phyloP scores from a whole-genome alignment of 2,888 invertebrate species.

The Idaea biselata region DNA sequence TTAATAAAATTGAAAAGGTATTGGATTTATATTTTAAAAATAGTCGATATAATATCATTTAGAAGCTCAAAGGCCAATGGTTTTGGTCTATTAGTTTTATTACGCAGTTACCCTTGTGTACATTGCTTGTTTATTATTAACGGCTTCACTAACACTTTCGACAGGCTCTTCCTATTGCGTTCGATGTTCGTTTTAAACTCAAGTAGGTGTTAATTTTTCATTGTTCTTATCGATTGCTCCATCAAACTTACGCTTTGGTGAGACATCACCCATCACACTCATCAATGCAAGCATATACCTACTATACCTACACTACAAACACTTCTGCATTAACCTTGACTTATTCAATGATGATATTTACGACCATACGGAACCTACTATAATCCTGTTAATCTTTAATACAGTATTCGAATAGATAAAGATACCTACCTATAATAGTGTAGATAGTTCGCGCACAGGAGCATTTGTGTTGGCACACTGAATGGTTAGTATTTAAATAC shows the following conservation, averaged over 20 bases:
- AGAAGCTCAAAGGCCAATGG: slow-evolving; percentile 59
- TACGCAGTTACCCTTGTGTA: slow-evolving; percentile 71
- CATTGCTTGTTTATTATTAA: slow-evolving; percentile 48
- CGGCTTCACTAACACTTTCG: slow-evolving; percentile 47
- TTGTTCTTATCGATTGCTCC: slow-evolving; percentile 48
- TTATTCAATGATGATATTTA: background rate
- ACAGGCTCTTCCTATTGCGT: slow-evolving; percentile 52
- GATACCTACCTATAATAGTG: background rate
- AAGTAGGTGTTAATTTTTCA: slow-evolving; percentile 24
- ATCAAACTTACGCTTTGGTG: slow-evolving; percentile 20
- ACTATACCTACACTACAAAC: slow-evolving; percentile 31
- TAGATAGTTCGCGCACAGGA: slow-evolving; percentile 32
- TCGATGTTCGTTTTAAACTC: slow-evolving; percentile 37
- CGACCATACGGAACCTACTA: slow-evolving; percentile 10
- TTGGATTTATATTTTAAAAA: slow-evolving; percentile 63
- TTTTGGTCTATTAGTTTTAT: slow-evolving; percentile 71
- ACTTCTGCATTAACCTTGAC: slow-evolving; percentile 13
- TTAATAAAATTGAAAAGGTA: slow-evolving; percentile 71
- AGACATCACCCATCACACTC: slow-evolving; percentile 5
- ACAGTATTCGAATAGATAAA: background rate
- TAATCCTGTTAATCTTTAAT: slow-evolving; percentile 20
- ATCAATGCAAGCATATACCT: slow-evolving; percentile 2
- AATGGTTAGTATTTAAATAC: slow-evolving; percentile 36
- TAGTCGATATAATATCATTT: slow-evolving; percentile 59
- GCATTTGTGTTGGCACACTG: slow-evolving; percentile 35